phyloP scores from a whole-genome alignment of 2,113 vertebrate genomes.

The Polypterus bichir region DNA sequence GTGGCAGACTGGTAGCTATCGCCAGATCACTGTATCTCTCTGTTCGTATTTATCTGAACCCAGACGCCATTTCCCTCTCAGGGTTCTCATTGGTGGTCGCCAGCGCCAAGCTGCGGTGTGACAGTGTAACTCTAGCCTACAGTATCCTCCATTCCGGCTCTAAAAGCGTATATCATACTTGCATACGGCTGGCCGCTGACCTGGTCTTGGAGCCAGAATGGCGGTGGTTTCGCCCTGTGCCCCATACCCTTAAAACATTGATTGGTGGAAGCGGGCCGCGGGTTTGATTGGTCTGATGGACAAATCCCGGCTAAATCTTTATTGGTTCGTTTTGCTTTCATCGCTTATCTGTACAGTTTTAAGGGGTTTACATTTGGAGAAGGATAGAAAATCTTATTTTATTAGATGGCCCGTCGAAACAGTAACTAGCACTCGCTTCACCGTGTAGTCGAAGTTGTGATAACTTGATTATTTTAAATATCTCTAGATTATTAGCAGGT shows the following conservation, averaged over 20 bases:
- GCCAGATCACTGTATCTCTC: constrained; percentile 46
- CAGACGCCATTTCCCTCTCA: constrained; percentile 66
- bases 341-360: constrained; percentile 39
- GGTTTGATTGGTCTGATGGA: constrained; percentile 81
- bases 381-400: constrained; percentile 19
- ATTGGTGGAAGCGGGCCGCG: constrained; percentile 78
- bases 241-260: constrained; percentile 60
- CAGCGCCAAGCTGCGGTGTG: constrained; percentile 46
- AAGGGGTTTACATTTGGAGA: constrained; percentile 40
- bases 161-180: too few species aligned
- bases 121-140: constrained; percentile 37
- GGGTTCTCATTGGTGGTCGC: constrained; percentile 70
- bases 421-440: constrained; percentile 2
- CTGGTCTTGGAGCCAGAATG: constrained; percentile 43
- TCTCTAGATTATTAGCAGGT: not conserved
- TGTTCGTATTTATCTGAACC: constrained; percentile 67
- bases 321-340: constrained; percentile 60
- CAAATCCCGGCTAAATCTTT: constrained; percentile 67
- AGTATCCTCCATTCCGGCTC: constrained; percentile 50
- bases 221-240: constrained; percentile 47
- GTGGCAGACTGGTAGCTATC: constrained; percentile 9
- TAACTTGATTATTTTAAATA: not conserved
- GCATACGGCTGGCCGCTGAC: not conserved
- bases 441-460: not conserved
- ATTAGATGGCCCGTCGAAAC: constrained; percentile 9